Conservation (phyloP, 2,113 vertebrate genomes). For the Nibea albiflora region DNA sequence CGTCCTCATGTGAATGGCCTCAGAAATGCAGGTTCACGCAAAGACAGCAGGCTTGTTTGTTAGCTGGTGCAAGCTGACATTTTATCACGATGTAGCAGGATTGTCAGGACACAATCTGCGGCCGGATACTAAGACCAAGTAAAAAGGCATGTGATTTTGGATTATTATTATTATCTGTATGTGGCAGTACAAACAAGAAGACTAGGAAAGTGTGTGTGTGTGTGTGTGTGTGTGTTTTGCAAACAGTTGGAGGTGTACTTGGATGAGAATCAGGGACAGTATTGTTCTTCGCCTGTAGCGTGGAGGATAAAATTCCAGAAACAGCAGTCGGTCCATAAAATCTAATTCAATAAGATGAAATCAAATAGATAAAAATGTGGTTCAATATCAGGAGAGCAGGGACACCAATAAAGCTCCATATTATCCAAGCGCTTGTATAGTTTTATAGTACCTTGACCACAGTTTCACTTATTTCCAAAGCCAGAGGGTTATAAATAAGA, state of each 20-base stretch:
- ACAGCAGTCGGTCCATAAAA: conserved; percentile 54
- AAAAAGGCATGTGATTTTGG: conserved; percentile 29
- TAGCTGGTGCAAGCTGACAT: conserved; percentile 18
- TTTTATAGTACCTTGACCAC: conserved; percentile 33
- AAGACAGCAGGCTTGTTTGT: conserved; percentile 17
- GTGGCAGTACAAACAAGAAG: conserved; percentile 51
- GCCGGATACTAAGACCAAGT: conserved; percentile 9
- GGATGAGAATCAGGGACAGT: conserved; percentile 49
- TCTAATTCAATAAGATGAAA: conserved; percentile 66
- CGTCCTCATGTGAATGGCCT: conserved; percentile 38
- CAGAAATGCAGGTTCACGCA: conserved; percentile 36
- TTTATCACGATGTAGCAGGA: conserved; percentile 12
- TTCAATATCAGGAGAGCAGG: conserved; percentile 37
- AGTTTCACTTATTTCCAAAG: conserved; percentile 27
- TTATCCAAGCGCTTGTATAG: conserved; percentile 29
- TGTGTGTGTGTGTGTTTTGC: conserved; percentile 40
- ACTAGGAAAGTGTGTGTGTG: conserved; percentile 19
- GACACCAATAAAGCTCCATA: conserved; percentile 46
- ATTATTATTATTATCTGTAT: conserved; percentile 52
- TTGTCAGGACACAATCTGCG: conserved; percentile 2
- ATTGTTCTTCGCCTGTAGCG: conserved; percentile 61
- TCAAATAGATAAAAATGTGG: conserved; percentile 49
- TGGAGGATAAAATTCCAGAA: conserved; percentile 68
- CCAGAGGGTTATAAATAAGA: conserved; percentile 20
- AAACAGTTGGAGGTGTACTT: conserved; percentile 56